Base-by-base conservation (phyloP, 2,797 vertebrate species). In the Chaetodon trifasciatus region DNA sequence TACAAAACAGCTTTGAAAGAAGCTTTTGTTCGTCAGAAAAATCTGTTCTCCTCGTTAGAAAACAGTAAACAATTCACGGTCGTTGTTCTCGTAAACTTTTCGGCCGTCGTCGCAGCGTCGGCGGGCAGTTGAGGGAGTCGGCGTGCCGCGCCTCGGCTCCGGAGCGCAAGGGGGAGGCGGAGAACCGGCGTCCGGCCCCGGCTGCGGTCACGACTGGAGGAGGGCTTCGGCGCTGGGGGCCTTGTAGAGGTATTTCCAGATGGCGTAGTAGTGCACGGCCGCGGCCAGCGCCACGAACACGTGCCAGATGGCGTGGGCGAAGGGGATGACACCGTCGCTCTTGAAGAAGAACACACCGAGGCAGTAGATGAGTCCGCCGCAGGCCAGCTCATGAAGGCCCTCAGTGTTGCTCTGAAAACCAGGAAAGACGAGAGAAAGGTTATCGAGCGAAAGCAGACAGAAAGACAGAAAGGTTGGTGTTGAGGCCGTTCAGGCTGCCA, bases 241-340 rank as follows among this genome's bases (percentile, higher is more conserved):
- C 65, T 93, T 96, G 95, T 99, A 99, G 74, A 99, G 97, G 91
- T 99, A 99, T 81, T 98, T 99, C 98, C 98, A 99, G 80, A 99
- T 99, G 94, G 98, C 98, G 7, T 99, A 99, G 92, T 99, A 99
- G 81, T 99, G 98, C 74, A 99, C 97, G 1, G 97, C 97, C 0
- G 98, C 98, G 0, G 98, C 98, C 44, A 97, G 95, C 67, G 98
- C 98, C 89, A 99, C 98, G 0, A 99, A 99, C n/a, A 99, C 28
- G 75, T 99, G 98, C 98, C 98, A 99, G 94, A 99, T 99, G 94
- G 98, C 98, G 4, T 99, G 98, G 78, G 98, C 98, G 76, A 99
- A 99, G 0, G 98, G 98, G 87, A 99, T 99, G 93, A 99, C 94
- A 28, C 98, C 98, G 0, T 99, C 98, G 0, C 97, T 97, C 93